Evolutionary conservation across 2,113 vertebrate species (phyloP), one percentile per base, ranked within the genome.

Genomic region (Mobula hypostoma): DNA sequence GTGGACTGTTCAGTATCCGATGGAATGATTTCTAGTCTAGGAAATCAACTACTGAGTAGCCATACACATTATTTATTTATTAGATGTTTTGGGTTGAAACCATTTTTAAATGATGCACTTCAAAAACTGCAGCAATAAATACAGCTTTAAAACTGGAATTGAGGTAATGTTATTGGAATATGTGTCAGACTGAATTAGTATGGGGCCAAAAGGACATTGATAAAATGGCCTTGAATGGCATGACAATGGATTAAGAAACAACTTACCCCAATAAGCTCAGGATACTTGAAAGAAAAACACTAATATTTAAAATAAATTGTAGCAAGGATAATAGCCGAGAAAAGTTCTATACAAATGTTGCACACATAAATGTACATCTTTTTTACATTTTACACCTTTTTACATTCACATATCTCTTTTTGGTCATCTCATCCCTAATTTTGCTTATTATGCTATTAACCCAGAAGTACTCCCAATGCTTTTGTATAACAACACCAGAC

Each of bases 61-160:
- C 96, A 95, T 96, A 96, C 95, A 95, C 97, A 98, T 98, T 97
- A 98, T 98, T 98, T 98, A 99, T 99, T 98, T 98, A 99, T 98
- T 97, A 97, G 97, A 98, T 97, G 97, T 98, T 98, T 98, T 97
- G 96, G 97, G 97, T 97, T 97, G 97, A 97, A 98, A 98, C 97
- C 97, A 97, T 97, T 97, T 97, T 98, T 98, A 96, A 97, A 97
- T 97, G 97, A 98, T 97, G 97, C 97, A 97, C 97, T 97, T 97
- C 97, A 97, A 97, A 97, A 97, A 97, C 96, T 96, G 97, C 94
- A 95, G 97, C 96, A 96, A 97, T 97, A 97, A 97, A 97, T 97
- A 97, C 96, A 96, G 95, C 96, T 97, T 97, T 97, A 97, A 97
- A 95, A 96, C 96, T 96, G 95, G 96, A 96, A 96, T 96, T 97